These are phyloP conservation scores for Acyrthosiphon pisum DNA, from an alignment of 1,140 invertebrate genomes.

Conservation along the genomic window DNA sequence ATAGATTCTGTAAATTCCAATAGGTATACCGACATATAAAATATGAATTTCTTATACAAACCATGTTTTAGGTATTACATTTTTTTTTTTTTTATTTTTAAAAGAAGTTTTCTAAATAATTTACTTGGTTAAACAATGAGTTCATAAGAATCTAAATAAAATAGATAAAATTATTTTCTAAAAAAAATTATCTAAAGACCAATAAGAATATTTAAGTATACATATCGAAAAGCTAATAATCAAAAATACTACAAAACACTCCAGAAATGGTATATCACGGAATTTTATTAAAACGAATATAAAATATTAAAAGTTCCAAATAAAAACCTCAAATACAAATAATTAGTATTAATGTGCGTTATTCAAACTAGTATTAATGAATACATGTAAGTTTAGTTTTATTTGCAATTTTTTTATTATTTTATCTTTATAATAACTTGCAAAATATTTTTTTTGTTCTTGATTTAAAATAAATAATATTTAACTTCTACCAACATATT, in stretches of 20 bases:
- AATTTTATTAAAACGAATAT: slow-evolving; percentile 19
- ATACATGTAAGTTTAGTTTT: not conserved
- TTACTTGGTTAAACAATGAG: not conserved
- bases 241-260: not conserved
- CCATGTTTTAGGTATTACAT: not conserved
- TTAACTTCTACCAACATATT: not conserved
- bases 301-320: slow-evolving; percentile 11
- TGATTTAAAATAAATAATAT: not conserved
- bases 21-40: not conserved
- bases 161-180: not conserved
- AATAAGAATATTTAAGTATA: not conserved
- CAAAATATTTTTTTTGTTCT: slow-evolving; percentile 3
- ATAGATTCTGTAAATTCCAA: slow-evolving; percentile 30
- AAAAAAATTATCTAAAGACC: slow-evolving; percentile 21
- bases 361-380: not conserved
- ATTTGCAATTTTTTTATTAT: not conserved
- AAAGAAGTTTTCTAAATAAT: not conserved
- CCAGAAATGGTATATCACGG: not conserved
- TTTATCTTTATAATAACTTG: not conserved
- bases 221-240: not conserved
- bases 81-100: not conserved
- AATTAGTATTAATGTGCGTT: slow-evolving; percentile 16
- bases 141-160: not conserved
- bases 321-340: not conserved
- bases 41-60: slow-evolving; percentile 36